Conservation (phyloP, 2,797 vertebrate genomes). For the Chrosomus eos region DNA sequence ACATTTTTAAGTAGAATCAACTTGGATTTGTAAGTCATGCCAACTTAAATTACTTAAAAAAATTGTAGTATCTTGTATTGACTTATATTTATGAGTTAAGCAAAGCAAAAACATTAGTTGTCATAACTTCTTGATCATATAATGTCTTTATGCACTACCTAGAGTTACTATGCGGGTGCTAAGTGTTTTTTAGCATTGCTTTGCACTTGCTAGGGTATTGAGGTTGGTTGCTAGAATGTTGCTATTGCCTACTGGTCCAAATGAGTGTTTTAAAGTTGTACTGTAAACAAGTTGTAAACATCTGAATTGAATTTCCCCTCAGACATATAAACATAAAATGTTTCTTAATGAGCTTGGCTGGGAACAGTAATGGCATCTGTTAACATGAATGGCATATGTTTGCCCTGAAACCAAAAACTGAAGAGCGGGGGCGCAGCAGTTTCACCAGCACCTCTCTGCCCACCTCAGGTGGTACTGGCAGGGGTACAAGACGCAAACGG, state of each 20-base stretch:
- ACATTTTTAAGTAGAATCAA: too few species aligned
- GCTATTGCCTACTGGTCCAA: background rate
- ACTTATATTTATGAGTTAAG: too few species aligned
- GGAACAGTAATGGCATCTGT: constrained; percentile 16
- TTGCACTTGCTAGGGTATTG: background rate
- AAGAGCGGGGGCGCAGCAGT: background rate
- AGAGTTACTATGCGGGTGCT: background rate
- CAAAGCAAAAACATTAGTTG: too few species aligned
- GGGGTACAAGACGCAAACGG: background rate
- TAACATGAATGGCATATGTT: constrained; percentile 42
- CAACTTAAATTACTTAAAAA: too few species aligned
- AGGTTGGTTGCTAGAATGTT: background rate
- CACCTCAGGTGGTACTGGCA: constrained; percentile 16
- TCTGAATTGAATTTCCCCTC: background rate
- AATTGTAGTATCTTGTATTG: too few species aligned
- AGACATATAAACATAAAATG: background rate
- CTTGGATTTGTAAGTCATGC: too few species aligned
- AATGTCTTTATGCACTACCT: background rate
- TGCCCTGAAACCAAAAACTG: constrained; percentile 35
- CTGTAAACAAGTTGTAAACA: constrained; percentile 2
- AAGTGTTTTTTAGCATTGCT: background rate
- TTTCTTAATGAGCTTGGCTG: background rate
- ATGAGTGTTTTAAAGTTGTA: background rate
- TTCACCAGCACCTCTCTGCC: constrained; percentile 19
- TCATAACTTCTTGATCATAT: too few species aligned